Evolutionary conservation across 2,888 invertebrate species (phyloP).

Genomic region (Hirudinaria manillensis): DNA sequence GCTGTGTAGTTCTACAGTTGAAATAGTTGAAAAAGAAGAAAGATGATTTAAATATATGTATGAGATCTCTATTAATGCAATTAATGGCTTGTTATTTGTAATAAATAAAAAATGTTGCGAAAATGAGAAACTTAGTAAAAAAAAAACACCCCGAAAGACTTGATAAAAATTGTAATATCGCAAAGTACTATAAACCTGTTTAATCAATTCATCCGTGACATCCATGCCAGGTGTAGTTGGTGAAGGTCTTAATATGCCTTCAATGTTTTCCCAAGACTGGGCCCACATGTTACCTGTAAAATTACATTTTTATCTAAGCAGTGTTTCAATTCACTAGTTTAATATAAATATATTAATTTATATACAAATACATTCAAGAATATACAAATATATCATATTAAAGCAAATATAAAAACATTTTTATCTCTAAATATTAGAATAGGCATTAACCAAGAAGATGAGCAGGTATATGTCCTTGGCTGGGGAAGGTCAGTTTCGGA

Average conservation of each 20-base stretch:
- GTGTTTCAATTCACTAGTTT: too few relatives aligned
- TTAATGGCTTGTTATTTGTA: not conserved
- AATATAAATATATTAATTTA: too few relatives aligned
- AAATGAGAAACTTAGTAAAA: too few relatives aligned
- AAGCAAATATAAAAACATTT: not conserved
- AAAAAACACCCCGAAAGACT: too few relatives aligned
- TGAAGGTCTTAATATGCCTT: constrained; percentile 58
- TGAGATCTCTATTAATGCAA: too few relatives aligned
- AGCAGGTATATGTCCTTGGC: constrained; percentile 74
- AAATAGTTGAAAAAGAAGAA: too few relatives aligned
- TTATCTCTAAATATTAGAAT: too few relatives aligned
- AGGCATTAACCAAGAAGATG: constrained; percentile 70
- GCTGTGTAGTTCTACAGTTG: constrained; percentile 38
- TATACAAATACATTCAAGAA: not conserved
- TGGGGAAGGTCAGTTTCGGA: constrained; percentile 42
- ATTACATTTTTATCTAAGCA: too few relatives aligned
- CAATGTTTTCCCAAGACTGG: constrained; percentile 51
- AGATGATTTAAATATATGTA: too few relatives aligned
- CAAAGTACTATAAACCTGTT: constrained; percentile 42
- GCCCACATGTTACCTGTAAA: constrained; percentile 47
- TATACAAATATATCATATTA: not conserved
- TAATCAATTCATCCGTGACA: constrained; percentile 69
- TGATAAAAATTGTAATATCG: too few relatives aligned
- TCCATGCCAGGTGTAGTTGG: constrained; percentile 67
- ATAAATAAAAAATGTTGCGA: too few relatives aligned